Conservation (phyloP, 1,140 invertebrate species). For the Mamestra configurata region DNA sequence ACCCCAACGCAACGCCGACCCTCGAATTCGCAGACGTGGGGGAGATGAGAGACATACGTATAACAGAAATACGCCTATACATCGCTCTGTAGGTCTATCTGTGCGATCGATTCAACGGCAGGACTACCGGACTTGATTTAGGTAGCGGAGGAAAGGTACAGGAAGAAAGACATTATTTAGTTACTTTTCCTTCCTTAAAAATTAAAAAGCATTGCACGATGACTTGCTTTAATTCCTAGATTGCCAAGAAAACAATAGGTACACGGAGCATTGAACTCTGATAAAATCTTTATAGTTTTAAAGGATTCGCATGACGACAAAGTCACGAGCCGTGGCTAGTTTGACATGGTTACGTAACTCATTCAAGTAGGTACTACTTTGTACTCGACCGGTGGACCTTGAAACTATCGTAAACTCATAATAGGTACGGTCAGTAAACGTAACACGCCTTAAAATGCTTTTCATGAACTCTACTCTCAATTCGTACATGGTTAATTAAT, state of each 20-base stretch:
- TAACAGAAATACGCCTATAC: background rate
- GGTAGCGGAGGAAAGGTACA: background rate
- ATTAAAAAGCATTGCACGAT: background rate
- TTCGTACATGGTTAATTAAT: background rate
- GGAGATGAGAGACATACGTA: background rate
- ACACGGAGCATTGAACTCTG: slow-evolving; percentile 18
- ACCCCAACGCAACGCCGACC: slow-evolving; percentile 2
- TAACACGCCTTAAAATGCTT: slow-evolving; percentile 13
- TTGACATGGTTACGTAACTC: slow-evolving; percentile 21
- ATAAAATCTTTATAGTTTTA: slow-evolving; percentile 29
- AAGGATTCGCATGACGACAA: slow-evolving; percentile 28
- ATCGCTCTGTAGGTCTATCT: background rate
- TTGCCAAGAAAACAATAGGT: slow-evolving; percentile 9
- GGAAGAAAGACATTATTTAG: background rate
- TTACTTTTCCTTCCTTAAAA: background rate
- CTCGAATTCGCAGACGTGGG: slow-evolving; percentile 12
- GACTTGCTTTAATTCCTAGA: background rate
- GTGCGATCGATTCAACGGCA: background rate
- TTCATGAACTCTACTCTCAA: background rate
- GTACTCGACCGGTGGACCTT: slow-evolving; percentile 18
- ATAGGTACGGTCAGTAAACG: slow-evolving; percentile 17
- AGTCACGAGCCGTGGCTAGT: background rate
- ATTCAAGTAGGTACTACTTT: slow-evolving; percentile 9
- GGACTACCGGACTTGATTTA: background rate
- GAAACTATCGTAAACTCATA: slow-evolving; percentile 29